phyloP scores from a whole-genome alignment of 2,113 vertebrate species.

The Callipepla californica region DNA sequence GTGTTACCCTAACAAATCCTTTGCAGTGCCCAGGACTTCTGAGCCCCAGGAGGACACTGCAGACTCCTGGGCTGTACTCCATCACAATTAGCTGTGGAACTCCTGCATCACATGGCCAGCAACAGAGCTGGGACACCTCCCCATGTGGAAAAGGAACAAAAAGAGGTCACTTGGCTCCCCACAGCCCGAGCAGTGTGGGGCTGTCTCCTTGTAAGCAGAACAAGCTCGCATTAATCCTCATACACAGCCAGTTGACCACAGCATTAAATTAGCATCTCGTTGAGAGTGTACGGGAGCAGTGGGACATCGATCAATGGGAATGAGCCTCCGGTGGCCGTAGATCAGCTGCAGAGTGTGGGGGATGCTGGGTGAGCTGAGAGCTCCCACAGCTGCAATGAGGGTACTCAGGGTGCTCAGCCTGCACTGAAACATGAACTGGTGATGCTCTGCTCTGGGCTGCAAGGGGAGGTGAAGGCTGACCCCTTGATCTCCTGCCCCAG shows the following conservation, averaged over 20 bases:
- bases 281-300: background rate
- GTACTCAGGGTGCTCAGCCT: background rate
- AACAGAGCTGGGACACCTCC: background rate
- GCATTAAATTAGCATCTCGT: constrained; percentile 50
- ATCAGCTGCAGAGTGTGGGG: background rate
- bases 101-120: background rate
- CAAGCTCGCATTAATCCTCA: constrained; percentile 2
- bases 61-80: background rate
- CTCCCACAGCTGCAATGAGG: background rate
- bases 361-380: background rate
- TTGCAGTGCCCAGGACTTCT: fast-evolving
- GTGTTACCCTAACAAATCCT: background rate
- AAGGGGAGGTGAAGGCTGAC: background rate
- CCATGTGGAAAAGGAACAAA: fast-evolving
- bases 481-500: background rate
- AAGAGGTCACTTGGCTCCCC: background rate
- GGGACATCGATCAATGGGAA: background rate
- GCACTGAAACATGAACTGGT: background rate
- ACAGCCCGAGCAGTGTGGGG: fast-evolving
- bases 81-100: background rate
- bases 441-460: background rate
- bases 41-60: background rate
- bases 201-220: background rate
- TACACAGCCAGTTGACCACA: background rate
- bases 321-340: background rate